Percentiles rank a stretch among this genome's conserved stretches.
These are phyloP conservation scores for Stichodactyla mertensii DNA, from an alignment of 64 coral and sea anemone species.

Conservation along the genomic window DNA sequence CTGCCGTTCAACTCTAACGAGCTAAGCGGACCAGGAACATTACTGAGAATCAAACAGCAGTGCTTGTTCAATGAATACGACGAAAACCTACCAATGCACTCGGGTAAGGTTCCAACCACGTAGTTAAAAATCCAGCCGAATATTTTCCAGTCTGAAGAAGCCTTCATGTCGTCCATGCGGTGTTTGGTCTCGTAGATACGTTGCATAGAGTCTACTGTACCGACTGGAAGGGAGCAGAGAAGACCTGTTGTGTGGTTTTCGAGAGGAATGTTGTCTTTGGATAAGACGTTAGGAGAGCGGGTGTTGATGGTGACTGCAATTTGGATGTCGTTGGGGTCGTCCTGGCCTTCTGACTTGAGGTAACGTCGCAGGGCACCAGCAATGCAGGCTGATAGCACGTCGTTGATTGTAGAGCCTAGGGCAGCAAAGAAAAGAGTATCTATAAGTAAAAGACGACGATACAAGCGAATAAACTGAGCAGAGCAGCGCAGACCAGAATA, in stretches of 20 bases:
- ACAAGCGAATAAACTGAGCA: no score
- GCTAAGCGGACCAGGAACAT: constrained; percentile 74
- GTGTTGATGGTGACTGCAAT: constrained; percentile 82
- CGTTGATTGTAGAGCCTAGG: constrained; percentile 79
- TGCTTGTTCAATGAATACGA: constrained; percentile 70
- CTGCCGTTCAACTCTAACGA: constrained; percentile 56
- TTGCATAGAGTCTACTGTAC: constrained; percentile 23
- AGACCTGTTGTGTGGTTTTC: constrained; percentile 80
- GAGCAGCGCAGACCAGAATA: no score
- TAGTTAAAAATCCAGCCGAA: constrained; percentile 67
- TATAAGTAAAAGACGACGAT: no score
- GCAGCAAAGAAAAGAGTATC: background rate
- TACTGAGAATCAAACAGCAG: constrained; percentile 77
- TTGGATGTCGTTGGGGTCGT: constrained; percentile 74
- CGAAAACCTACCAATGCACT: constrained; percentile 71
- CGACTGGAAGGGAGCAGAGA: constrained; percentile 62
- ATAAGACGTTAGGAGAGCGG: constrained; percentile 48
- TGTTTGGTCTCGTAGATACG: constrained; percentile 68
- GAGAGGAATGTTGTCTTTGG: constrained; percentile 68
- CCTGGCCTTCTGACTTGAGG: constrained; percentile 36
- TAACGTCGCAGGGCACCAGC: constrained; percentile 74
- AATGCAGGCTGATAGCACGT: constrained; percentile 73
- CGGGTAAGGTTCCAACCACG: constrained; percentile 68
- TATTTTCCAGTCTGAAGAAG: constrained; percentile 66
- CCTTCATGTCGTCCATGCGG: constrained; percentile 80